Conservation (phyloP, 2,797 vertebrate genomes). For the Anas flavirostris region DNA sequence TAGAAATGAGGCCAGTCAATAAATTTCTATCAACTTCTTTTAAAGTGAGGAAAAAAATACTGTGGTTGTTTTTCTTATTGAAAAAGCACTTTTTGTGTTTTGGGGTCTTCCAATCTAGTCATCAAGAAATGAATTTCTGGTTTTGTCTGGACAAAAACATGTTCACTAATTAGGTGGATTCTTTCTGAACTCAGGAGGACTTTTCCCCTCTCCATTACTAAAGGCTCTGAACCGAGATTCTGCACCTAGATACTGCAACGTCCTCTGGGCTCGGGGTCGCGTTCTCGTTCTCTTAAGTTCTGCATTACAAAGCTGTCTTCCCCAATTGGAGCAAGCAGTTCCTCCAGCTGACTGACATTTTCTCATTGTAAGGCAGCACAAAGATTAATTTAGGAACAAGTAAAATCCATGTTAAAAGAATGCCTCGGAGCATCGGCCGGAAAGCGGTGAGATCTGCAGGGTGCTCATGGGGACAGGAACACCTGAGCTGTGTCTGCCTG, state of each 20-base stretch:
- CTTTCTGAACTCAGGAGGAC: neutral
- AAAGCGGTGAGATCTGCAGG: fast-evolving
- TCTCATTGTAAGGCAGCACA: neutral
- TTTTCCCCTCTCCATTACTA: neutral
- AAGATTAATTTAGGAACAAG: neutral
- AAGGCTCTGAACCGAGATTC: neutral
- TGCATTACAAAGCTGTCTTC: fast-evolving
- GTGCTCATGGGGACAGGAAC: neutral
- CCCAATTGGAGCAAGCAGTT: neutral
- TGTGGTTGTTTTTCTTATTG: too few relatives aligned
- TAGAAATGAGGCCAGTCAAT: neutral
- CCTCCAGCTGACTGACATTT: neutral
- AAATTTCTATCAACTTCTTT: neutral
- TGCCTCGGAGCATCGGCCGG: neutral
- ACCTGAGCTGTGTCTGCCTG: neutral
- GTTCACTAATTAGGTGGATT: neutral
- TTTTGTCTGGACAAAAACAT: neutral
- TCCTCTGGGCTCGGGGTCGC: neutral
- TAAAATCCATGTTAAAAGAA: neutral
- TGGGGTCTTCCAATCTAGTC: neutral
- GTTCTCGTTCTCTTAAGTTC: fast-evolving
- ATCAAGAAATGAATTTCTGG: neutral
- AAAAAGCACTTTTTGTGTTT: neutral
- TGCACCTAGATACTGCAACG: fast-evolving
- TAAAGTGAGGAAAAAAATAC: neutral